These are phyloP conservation scores for Cyclophora albipunctata DNA, from an alignment of 2,888 invertebrate genomes.

Conservation along the genomic window DNA sequence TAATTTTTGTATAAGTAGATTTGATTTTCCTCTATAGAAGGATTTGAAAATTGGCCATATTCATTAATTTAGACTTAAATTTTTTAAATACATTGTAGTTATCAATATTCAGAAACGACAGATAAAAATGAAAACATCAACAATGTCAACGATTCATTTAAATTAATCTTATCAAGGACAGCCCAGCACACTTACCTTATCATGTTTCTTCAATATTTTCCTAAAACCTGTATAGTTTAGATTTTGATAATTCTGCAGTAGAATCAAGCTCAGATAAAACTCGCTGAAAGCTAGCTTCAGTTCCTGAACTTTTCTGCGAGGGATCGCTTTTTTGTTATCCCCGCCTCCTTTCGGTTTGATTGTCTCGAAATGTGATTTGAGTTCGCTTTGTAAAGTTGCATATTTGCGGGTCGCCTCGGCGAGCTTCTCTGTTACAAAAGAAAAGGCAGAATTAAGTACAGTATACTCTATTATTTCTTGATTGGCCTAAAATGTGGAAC, in stretches of 20 bases:
- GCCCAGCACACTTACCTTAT: constrained; percentile 81
- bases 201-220: constrained; percentile 99
- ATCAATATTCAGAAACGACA: too few species aligned
- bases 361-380: constrained; percentile 79
- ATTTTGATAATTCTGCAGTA: constrained; percentile 98
- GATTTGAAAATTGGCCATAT: too few species aligned
- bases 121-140: too few species aligned
- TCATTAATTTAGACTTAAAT: too few species aligned
- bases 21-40: too few species aligned
- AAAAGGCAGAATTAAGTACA: constrained; percentile 2
- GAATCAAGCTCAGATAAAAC: constrained; percentile 96
- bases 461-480: too few species aligned
- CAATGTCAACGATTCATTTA: too few species aligned
- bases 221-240: constrained; percentile 98
- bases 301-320: constrained; percentile 89
- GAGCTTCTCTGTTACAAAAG: constrained; percentile 84
- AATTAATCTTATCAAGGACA: too few species aligned
- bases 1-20: too few species aligned
- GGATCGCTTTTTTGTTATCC: constrained; percentile 71
- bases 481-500: too few species aligned
- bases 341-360: constrained; percentile 63
- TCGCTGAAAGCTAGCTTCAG: constrained; percentile 98
- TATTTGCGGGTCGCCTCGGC: constrained; percentile 98
- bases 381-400: constrained; percentile 90
- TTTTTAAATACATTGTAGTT: too few species aligned